Evolutionary conservation across 2,888 invertebrate genomes (phyloP).

Genomic region (Epinotia nisella): DNA sequence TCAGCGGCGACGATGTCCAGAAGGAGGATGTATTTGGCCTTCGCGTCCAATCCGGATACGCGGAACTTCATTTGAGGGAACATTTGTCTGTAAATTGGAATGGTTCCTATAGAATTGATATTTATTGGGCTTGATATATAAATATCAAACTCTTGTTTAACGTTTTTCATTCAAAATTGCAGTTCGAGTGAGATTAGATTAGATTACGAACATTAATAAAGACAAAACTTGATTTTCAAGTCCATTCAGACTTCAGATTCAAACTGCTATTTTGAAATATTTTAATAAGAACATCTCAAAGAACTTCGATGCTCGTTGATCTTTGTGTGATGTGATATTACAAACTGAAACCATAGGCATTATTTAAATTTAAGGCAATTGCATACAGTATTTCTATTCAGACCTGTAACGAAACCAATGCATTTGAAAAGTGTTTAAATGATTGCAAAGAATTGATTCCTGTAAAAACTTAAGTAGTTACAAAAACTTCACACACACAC

Average conservation of each 20-base stretch:
- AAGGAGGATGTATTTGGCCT: slow-evolving; percentile 99
- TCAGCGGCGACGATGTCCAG: slow-evolving; percentile 99
- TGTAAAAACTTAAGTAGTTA: background rate
- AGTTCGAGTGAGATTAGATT: background rate
- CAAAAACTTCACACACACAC: background rate
- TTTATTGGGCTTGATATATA: background rate
- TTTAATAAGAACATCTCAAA: background rate
- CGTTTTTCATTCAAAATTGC: background rate
- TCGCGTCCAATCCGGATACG: slow-evolving; percentile 98
- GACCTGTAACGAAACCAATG: background rate
- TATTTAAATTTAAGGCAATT: background rate
- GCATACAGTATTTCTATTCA: background rate
- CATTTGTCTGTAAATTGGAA: slow-evolving; percentile 95
- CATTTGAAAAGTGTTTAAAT: background rate
- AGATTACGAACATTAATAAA: background rate
- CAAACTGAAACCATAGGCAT: background rate
- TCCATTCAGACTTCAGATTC: background rate
- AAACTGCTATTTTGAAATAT: background rate
- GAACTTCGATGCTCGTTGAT: background rate
- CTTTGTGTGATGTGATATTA: slow-evolving; percentile 26
- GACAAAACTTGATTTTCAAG: background rate
- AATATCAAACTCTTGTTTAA: background rate
- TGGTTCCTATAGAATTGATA: slow-evolving; percentile 44
- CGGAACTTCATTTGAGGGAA: slow-evolving; percentile 99
- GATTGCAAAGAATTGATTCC: background rate